Base-by-base conservation (phyloP, 2,113 vertebrate genomes). In the Lates calcarifer region DNA sequence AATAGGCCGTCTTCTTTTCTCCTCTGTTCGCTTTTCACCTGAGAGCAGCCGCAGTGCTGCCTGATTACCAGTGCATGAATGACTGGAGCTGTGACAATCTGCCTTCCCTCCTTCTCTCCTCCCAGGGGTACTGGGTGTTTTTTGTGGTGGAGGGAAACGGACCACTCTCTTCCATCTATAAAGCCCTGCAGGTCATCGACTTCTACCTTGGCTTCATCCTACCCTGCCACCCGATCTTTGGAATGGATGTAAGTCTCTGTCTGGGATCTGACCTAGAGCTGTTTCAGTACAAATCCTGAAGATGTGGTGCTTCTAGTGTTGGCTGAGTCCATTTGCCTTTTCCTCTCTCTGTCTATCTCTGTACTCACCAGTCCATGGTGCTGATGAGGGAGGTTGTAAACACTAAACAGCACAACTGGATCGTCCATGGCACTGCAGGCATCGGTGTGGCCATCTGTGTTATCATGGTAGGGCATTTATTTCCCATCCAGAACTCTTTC, bases 111-210 rank as follows among this genome's bases (percentile, higher is more conserved):
- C 66, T 45, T 85, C 53, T 77, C 39, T 78, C 66, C 75, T 77
- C 53, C 29, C 87, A 94, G 93, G 93, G 92, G 3, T 94, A 94
- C 87, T 94, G 91, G 92, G 74, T 92, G 75, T 94, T 93, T 77
- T 94, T 94, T 65, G 62, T 94, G 26, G 15, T 89, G 70, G 91
- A 93, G 60, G 93, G 93, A 88, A 90, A 94, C 10, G 93, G 92
- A 31, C 92, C 81, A 0, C 62, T 94, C 79, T 91, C 88, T 18
- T 93, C 93, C 77, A 75, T 94, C 74, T 92, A 92, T 83, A 94
- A 93, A 89, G 91, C 91, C 79, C 89, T 94, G 73, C 93, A 94
- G 77, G 83, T 92, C 79, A 87, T 94, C 3, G 92, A 94, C 87
- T 92, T 92, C 90, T 94, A 92, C 77, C 86, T 94, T 39, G 60